Percentiles rank a stretch among this genome's conserved stretches.
Conservation (phyloP, 2,797 vertebrate genomes). For the Echiichthys vipera region DNA sequence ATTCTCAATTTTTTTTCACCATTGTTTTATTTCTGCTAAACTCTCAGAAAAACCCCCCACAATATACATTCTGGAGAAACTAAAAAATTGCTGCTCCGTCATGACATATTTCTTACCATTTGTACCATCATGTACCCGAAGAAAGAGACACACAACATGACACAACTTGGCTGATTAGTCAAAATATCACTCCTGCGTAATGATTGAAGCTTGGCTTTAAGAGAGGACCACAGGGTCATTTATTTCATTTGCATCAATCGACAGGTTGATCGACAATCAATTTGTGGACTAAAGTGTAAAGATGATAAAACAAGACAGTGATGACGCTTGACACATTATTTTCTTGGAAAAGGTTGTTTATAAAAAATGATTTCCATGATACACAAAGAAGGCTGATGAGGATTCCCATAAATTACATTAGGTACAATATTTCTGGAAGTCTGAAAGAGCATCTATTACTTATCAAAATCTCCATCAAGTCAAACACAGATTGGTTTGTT, state of each 20-base stretch:
- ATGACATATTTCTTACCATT: no score
- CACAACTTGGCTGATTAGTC: no score
- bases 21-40: no score
- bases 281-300: neutral
- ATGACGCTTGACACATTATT: slow-evolving; percentile 13
- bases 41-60: no score
- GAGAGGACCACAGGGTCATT: neutral
- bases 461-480: slow-evolving; percentile 16
- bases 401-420: slow-evolving; percentile 47
- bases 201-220: no score
- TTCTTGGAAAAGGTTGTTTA: slow-evolving; percentile 75
- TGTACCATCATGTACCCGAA: no score
- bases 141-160: no score
- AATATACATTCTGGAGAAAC: no score
- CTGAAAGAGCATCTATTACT: slow-evolving; percentile 19
- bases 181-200: neutral
- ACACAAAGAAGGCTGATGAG: slow-evolving; percentile 45
- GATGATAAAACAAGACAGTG: neutral
- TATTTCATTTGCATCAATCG: no score
- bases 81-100: no score
- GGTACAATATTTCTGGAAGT: slow-evolving; percentile 41
- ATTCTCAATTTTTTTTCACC: no score
- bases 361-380: slow-evolving; percentile 57
- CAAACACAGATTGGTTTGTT: neutral
- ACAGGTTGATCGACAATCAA: no score